Conservation (phyloP, 2,888 invertebrate species). For the Thelaira solivaga region DNA sequence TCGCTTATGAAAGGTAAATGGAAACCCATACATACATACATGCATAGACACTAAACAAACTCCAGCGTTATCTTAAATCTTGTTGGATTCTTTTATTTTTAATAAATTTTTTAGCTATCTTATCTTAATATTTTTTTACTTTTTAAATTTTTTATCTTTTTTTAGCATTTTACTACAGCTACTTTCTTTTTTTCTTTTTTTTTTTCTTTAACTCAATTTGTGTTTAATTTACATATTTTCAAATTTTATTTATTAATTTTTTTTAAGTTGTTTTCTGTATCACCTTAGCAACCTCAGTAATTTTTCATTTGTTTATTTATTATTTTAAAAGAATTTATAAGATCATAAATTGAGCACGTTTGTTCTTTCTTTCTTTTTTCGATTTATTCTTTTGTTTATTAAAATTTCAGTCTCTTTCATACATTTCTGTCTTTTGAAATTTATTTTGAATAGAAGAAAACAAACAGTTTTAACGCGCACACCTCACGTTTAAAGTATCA, state of each 20-base stretch:
- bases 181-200: no score
- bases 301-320: conserved; percentile 41
- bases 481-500: conserved; percentile 64
- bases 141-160: no score
- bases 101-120: no score
- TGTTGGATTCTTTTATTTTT: no score
- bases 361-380: not conserved
- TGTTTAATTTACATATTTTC: not conserved
- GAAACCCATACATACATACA: no score
- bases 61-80: no score
- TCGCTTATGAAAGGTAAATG: no score
- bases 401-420: conserved; percentile 5
- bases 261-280: conserved; percentile 23
- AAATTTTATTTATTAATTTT: not conserved
- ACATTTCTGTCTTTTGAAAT: not conserved
- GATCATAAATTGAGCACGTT: no score
- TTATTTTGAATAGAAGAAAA: not conserved
- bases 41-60: no score
- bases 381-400: not conserved
- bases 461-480: conserved; percentile 46
- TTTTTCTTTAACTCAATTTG: no score
- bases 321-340: conserved; percentile 1
- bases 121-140: no score
- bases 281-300: conserved; percentile 54
- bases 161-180: no score